Conservation (phyloP, 1,140 invertebrate species). For the Cydia strobilella region DNA sequence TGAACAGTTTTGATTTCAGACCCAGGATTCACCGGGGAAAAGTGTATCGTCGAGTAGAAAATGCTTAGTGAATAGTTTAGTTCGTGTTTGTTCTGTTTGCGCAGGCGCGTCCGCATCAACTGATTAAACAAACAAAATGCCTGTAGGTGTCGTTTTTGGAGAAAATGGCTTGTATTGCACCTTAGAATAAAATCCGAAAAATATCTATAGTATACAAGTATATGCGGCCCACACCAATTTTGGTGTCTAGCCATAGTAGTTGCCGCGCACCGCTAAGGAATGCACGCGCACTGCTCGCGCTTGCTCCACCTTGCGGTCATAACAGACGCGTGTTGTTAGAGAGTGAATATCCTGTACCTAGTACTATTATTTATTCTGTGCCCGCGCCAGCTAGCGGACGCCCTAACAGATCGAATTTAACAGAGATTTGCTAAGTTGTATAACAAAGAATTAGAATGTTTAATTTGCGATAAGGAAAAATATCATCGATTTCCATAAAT, state of each 20-base stretch:
- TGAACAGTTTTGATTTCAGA: background rate
- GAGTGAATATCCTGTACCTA: no score
- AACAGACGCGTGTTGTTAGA: no score
- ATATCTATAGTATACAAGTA: no score
- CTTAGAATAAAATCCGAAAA: background rate
- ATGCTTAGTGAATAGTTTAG: background rate
- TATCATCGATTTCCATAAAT: background rate
- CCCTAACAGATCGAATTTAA: background rate
- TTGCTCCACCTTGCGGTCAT: no score
- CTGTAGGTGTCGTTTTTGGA: background rate
- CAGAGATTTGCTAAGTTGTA: no score
- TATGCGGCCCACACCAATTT: no score
- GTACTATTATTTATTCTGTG: no score
- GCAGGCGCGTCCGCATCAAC: conserved; percentile 26
- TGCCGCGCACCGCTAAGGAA: no score
- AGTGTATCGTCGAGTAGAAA: background rate
- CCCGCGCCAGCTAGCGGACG: no score
- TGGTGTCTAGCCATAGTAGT: no score
- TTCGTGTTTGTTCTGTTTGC: conserved; percentile 12
- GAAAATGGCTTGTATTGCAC: background rate
- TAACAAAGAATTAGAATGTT: no score
- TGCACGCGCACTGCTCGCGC: no score
- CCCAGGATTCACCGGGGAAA: background rate
- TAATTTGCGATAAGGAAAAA: background rate
- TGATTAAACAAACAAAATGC: conserved; percentile 36